Base-by-base conservation (phyloP, 1,140 invertebrate genomes). In the Caenorhabditis briggsae region DNA sequence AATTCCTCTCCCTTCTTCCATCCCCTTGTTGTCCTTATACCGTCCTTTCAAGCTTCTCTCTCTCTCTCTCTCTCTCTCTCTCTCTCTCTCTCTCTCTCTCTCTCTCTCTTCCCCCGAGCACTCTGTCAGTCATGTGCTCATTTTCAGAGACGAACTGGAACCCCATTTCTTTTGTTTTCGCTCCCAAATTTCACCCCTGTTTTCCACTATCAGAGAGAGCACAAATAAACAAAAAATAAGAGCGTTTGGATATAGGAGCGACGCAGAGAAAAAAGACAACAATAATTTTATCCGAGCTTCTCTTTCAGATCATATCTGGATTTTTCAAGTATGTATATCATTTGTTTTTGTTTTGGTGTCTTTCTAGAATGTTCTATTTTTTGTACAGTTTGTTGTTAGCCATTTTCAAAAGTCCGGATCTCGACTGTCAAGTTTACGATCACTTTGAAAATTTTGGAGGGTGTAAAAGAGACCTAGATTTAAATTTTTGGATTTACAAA, bases 211-310 rank as follows among this genome's bases (percentile, higher is more conserved):
- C 50, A 53, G 16, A 53, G 11, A 53, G 16, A 14, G 56, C 16
- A n/a, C 56, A 59, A 59, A 59, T 59, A 82, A 50, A 33, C 33
- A 74, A 25, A 74, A 20, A 74, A 46, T n/a, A 46, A 82, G 78
- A 50, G 78, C 2, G 56, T 59, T 14, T 59, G 56, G 18, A n/a
- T 3, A 9, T 9, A 9, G 8, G 18, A 59, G 56, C 20, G 56
- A 59, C 56, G 56, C 56, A 59, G 56, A 59, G 12, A 53, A 16
- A 53, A 53, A 14, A 16, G 50, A 11, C 50, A n/a, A n/a, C n/a
- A n/a, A n/a, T n/a, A n/a, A 8, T 58, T 12, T 58, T 58, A 16
- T 58, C 56, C 18, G 50, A 50, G 50, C n/a, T n/a, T n/a, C 16
- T 8, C 50, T 50, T 53, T 53, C 50, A 53, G 50, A 53, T 14